Base-by-base conservation (phyloP, 2,113 vertebrate species). In the Phasianus colchicus region DNA sequence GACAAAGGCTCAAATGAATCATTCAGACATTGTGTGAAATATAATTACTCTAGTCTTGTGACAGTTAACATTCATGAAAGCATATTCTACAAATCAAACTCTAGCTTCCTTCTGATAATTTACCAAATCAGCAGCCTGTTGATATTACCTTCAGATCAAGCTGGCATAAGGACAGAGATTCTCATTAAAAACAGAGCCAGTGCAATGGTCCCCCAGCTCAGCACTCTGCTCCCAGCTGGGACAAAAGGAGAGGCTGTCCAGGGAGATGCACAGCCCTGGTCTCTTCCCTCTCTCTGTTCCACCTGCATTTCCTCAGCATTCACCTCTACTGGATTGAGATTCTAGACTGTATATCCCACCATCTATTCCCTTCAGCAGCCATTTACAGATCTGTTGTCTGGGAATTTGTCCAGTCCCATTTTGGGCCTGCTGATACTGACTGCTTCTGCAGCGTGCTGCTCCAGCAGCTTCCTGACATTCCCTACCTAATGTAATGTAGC, bases 81-180 rank as follows among this genome's bases (percentile, higher is more conserved):
- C 7, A 36, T 58, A 48, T 70, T 89, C 50, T 47, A 71, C 34
- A 93, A 73, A 89, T 86, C 78, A 45, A 69, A 85, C 87, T 74
- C 78, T 71, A 88, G 47, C 72, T 95, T 95, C 88, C 60, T 74
- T 92, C 72, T 89, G 89, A 72, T 83, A 77, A 80, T 85, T 89
- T 89, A 65, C 80, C 89, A 79, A 93, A 42, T 81, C 77, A 92
- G 45, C 86, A 77, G 67, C 86, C 92, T 93, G 86, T 91, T 83
- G 69, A 52, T 36, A 38, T 30, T 65, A 91, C 91, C 82, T 92
- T 89, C 93, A 85, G 72, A 77, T 47, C 0, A 2, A 48, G 52
- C 67, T 92, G 69, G 36, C 60, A 83, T 32, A 80, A 65, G 43
- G 52, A 83, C 45, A 40, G 50, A 71, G 60, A 83, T 65, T 20